Base-by-base conservation (phyloP, 2,888 invertebrate genomes). In the Macropis europaea region DNA sequence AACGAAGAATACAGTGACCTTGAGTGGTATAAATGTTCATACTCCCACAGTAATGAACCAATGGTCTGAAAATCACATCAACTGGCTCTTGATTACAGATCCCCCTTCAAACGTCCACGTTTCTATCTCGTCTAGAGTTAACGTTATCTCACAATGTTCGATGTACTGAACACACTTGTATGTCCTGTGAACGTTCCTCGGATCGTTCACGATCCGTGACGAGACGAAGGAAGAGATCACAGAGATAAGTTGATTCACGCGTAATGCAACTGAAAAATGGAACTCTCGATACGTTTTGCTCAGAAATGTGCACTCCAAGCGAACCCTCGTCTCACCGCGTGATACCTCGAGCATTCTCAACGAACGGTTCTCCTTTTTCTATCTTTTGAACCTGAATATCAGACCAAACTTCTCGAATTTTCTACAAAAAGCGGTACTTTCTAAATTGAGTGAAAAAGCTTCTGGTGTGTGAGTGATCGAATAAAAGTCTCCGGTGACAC, bases 271-370 rank as follows among this genome's bases (percentile, higher is more conserved):
- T n/a, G n/a, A n/a, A n/a, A n/a, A n/a, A n/a, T 22, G 15, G 5
- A 24, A 24, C 45, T 38, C n/a, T 13, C 11, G 2, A n/a, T 9
- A n/a, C 3, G 15, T 66, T 17, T 3, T 45, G 36, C 50, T 19
- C 38, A 57, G 56, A 50, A 69, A 67, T 67, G 66, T 69, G 57
- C 38, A 32, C 24, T 17, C 3, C 2, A 11, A 59, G 34, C 13
- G 30, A 59, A 59, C 28, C 19, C 11, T 48, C 19, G 22, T 47
- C 13, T 48, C 19, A 34, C 3, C 6, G 15, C 7, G n/a, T 4
- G 2, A 15, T 30, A 26, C 5, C n/a, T 50, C 11, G n/a, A 32
- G 2, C 40, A 40, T 9, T 17, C n/a, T n/a, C n/a, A n/a, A n/a
- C n/a, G n/a, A n/a, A n/a, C n/a, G n/a, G n/a, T n/a, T n/a, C n/a